Percentiles rank a stretch among this genome's conserved stretches.
Conservation (phyloP, 2,888 invertebrate genomes). For the Scrobipalpa costella region DNA sequence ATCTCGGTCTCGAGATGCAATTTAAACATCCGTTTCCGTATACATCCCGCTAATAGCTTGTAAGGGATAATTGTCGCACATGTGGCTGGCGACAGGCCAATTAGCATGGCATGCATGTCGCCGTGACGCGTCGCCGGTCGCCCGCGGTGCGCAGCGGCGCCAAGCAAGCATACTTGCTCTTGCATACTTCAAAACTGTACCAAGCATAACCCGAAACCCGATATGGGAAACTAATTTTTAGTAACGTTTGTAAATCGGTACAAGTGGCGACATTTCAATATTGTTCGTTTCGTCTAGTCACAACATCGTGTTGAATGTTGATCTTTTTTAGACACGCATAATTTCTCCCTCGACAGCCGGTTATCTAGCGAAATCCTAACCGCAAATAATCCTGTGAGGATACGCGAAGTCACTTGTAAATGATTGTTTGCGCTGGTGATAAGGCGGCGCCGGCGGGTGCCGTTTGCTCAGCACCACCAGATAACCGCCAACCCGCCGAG, state of each 20-base stretch:
- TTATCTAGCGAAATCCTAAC: conserved; percentile 70
- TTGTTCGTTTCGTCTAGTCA: conserved; percentile 15
- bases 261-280: not conserved
- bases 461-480: conserved; percentile 54
- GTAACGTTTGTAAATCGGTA: not conserved
- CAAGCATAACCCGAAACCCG: conserved; percentile 52
- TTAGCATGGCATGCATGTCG: conserved; percentile 68
- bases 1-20: conserved; percentile 70
- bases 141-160: conserved; percentile 41
- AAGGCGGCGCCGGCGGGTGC: conserved; percentile 76
- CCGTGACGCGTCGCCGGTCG: conserved; percentile 48
- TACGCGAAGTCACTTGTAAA: conserved; percentile 70
- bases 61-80: conserved; percentile 79
- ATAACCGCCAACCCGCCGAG: conserved; percentile 60
- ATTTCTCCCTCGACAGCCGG: conserved; percentile 26
- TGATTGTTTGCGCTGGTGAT: conserved; percentile 71
- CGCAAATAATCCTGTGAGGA: conserved; percentile 65
- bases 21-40: conserved; percentile 81
- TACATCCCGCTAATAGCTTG: conserved; percentile 74
- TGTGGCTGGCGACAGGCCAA: conserved; percentile 80
- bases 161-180: conserved; percentile 38
- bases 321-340: conserved; percentile 10
- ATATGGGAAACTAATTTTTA: conserved; percentile 39
- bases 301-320: conserved; percentile 5
- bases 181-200: conserved; percentile 31